Conservation (phyloP, 1,140 invertebrate genomes). For the Drosophila biarmipes region DNA sequence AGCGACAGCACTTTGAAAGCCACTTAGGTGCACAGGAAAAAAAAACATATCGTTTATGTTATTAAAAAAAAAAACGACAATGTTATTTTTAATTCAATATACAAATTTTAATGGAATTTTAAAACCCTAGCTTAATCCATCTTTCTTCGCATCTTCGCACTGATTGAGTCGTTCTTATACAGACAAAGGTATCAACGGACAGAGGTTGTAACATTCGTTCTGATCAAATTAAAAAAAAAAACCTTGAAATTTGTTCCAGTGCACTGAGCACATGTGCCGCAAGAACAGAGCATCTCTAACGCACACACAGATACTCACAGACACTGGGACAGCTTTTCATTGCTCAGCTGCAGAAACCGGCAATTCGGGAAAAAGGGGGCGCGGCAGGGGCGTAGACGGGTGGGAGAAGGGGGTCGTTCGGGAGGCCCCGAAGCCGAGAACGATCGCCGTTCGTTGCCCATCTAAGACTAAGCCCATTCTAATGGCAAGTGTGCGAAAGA, state of each 20-base stretch:
- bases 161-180: too few relatives aligned
- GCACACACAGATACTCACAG: conserved; percentile 45
- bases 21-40: conserved; percentile 53
- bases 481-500: conserved; percentile 63
- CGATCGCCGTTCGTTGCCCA: conserved; percentile 60
- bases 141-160: too few relatives aligned
- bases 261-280: conserved; percentile 69
- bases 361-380: conserved; percentile 67
- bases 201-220: too few relatives aligned
- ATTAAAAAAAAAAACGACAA: background rate
- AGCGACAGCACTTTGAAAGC: conserved; percentile 56
- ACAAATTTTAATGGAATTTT: too few relatives aligned
- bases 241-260: background rate
- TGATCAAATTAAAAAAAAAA: background rate
- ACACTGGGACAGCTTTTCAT: conserved; percentile 35
- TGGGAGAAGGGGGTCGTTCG: conserved; percentile 45
- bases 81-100: too few relatives aligned
- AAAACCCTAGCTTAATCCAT: too few relatives aligned
- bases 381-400: conserved; percentile 51
- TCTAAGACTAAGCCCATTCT: conserved; percentile 80
- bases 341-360: conserved; percentile 58
- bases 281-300: conserved; percentile 66
- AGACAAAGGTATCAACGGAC: too few relatives aligned
- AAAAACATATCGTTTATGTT: background rate
- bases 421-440: conserved; percentile 47